Base-by-base conservation (phyloP, 1,140 invertebrate genomes). In the Drosophila pseudoobscura region DNA sequence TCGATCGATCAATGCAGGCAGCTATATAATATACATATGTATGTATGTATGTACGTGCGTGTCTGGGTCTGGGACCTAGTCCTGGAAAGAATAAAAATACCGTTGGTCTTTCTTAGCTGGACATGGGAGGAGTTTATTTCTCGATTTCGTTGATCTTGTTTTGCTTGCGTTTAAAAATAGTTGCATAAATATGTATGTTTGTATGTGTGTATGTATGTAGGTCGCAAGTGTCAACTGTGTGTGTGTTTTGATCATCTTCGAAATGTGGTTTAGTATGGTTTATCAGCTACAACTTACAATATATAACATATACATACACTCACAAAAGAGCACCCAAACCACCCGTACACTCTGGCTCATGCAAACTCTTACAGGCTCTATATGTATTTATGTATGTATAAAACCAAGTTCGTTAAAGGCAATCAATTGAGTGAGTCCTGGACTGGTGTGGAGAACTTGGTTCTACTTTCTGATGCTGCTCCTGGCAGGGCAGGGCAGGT, bases 141-240 rank as follows among this genome's bases (percentile, higher is more conserved):
- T 55, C 45, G 52, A 72, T 73, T 68, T 62, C 57, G 39, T 73
- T 68, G 65, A 68, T 68, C 35, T 66, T 68, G 46, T 56, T 35
- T 70, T 70, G 51, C 29, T 57, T 57, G 35, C 24, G 26, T 51
- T 69, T 50, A 45, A 69, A 70, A 59, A 57, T 70, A 70, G 51
- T 71, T 77, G 60, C 52, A 82, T 82, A 80, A 82, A 82, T 80
- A 82, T 60, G 50, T 63, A 31, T 63, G 41, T 70, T 50, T 68
- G 63, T 55, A 50, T 68, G 43, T 55, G 13, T 29, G 7, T 51
- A 4, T 58, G 9, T 4, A 11, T 20, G 24, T 13, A 59, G 39
- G 57, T 63, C 53, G 45, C 63, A 54, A 39, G 31, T 57, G 31
- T 57, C 78, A 49, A 60, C 41, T 9, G n/a, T 52, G 26, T 50